phyloP scores from a whole-genome alignment of 2,797 vertebrate species.

The Strix occidentalis region DNA sequence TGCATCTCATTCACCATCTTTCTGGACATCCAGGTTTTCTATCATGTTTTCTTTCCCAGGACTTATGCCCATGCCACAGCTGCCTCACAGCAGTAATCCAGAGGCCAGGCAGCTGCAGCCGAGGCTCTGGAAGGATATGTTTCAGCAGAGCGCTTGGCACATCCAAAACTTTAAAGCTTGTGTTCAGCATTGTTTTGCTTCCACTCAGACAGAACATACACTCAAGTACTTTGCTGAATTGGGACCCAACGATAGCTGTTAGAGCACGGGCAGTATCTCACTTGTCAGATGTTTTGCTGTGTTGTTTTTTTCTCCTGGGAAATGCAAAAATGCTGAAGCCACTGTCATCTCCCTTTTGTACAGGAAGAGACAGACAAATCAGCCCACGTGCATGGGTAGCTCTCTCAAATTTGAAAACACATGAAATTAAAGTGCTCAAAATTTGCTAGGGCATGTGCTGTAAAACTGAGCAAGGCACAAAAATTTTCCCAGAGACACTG shows the following conservation, averaged over 20 bases:
- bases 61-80: not conserved
- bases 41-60: not conserved
- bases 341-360: not conserved
- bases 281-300: not conserved
- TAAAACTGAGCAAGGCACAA: not conserved
- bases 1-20: not conserved
- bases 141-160: not conserved
- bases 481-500: slow-evolving; percentile 6
- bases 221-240: not conserved
- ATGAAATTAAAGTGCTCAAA: not conserved
- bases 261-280: not conserved
- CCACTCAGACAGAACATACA: not conserved
- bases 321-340: not conserved
- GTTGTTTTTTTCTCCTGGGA: not conserved
- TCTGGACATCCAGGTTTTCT: not conserved
- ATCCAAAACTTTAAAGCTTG: not conserved
- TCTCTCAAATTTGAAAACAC: not conserved
- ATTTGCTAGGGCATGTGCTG: not conserved
- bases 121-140: not conserved
- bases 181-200: not conserved
- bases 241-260: not conserved
- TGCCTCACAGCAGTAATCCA: not conserved
- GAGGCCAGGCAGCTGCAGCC: not conserved
- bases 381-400: not conserved
- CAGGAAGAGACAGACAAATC: not conserved